Conservation (phyloP, 1,140 invertebrate species). For the Battus philenor region DNA sequence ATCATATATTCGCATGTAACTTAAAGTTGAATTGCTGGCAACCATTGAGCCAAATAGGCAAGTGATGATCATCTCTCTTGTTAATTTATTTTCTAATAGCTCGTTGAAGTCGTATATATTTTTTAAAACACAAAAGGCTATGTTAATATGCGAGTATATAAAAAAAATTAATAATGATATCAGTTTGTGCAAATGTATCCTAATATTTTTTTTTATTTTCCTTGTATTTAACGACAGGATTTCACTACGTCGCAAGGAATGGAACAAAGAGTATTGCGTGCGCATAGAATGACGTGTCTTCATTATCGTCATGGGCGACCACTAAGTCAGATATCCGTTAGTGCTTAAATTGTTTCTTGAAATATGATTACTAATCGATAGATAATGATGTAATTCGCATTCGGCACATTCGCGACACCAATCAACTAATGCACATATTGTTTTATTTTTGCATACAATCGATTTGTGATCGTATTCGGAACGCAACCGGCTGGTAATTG, state of each 20-base stretch:
- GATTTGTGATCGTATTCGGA: conserved; percentile 24
- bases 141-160: too few species aligned
- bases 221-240: too few species aligned
- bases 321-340: conserved; percentile 21
- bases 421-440: conserved; percentile 20
- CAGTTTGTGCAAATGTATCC: too few species aligned
- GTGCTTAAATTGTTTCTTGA: conserved; percentile 25
- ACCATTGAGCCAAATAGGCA: too few species aligned
- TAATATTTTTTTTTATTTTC: too few species aligned
- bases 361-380: conserved; percentile 23
- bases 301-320: conserved; percentile 6
- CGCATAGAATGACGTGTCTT: conserved; percentile 7
- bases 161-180: too few species aligned
- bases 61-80: too few species aligned
- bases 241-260: not conserved
- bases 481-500: conserved; percentile 38
- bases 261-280: not conserved
- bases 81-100: too few species aligned
- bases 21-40: too few species aligned
- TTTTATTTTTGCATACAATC: conserved; percentile 32
- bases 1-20: too few species aligned
- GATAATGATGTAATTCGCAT: conserved; percentile 19
- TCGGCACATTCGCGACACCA: conserved; percentile 17
- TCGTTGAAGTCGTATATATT: too few species aligned
- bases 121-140: too few species aligned